phyloP scores from a whole-genome alignment of 2,797 vertebrate species.

The Rhabdomys pumilio region DNA sequence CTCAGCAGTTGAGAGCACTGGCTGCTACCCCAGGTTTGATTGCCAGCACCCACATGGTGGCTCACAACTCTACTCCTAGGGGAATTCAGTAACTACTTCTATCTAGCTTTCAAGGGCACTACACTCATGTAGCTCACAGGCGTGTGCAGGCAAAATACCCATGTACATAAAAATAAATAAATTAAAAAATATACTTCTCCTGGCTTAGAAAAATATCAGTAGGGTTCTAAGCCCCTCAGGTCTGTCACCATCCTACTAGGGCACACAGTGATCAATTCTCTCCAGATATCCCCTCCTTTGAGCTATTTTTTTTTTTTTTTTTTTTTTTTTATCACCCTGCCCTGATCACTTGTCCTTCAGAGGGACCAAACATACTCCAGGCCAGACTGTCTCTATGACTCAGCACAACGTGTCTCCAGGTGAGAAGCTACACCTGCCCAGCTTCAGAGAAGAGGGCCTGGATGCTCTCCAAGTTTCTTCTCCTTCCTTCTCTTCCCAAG shows the following conservation, averaged over 20 bases:
- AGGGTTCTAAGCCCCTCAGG: not conserved
- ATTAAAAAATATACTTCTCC: not conserved
- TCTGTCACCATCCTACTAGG: rapidly evolving
- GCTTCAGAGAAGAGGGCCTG: not conserved
- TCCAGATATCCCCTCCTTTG: not conserved
- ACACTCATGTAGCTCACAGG: not conserved
- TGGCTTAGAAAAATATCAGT: constrained; percentile 17
- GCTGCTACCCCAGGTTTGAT: not conserved
- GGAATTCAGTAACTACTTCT: not conserved
- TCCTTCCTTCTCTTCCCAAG: not conserved
- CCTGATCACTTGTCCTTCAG: not conserved
- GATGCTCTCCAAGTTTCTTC: not conserved
- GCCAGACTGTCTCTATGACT: not conserved
- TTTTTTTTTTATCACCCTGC: too few relatives aligned
- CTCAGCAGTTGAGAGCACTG: too few relatives aligned
- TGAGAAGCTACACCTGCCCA: not conserved
- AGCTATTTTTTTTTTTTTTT: too few relatives aligned
- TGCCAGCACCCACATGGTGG: not conserved
- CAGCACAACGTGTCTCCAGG: not conserved
- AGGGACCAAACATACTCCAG: not conserved
- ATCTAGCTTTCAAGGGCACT: not conserved
- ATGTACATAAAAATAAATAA: not conserved
- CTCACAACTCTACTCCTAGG: not conserved
- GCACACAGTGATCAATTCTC: not conserved
- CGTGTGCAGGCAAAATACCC: not conserved